Evolutionary conservation across 1,140 invertebrate genomes (phyloP).

Genomic region (Stegodyphus dumicola): DNA sequence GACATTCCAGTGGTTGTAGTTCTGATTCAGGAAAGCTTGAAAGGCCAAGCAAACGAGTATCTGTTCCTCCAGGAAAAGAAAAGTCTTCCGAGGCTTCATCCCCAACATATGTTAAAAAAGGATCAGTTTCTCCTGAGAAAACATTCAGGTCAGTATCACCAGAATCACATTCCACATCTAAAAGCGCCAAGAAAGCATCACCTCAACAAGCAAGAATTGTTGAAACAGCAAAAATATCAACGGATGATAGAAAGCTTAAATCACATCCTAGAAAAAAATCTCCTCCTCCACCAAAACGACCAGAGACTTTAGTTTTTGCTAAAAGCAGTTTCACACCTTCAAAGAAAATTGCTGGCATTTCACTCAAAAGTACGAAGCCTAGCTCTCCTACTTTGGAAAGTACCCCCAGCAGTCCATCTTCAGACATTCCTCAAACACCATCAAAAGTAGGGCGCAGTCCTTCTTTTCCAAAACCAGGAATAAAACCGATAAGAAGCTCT

Average conservation of each 20-base stretch:
- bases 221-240: neutral
- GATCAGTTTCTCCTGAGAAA: neutral
- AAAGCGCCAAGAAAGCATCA: neutral
- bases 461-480: conserved; percentile 8
- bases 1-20: conserved; percentile 25
- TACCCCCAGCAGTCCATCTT: conserved; percentile 7
- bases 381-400: neutral
- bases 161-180: conserved; percentile 20
- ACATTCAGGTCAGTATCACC: neutral
- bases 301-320: conserved; percentile 21
- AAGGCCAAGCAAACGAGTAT: neutral
- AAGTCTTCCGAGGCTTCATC: neutral
- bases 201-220: neutral
- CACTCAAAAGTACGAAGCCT: conserved; percentile 6
- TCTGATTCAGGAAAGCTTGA: conserved; percentile 16
- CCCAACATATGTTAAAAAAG: neutral
- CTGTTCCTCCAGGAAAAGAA: neutral
- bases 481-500: neutral
- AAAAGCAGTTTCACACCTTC: conserved; percentile 18
- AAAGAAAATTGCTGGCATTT: conserved; percentile 45
- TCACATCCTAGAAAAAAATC: conserved; percentile 11
- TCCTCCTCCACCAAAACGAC: conserved; percentile 35
- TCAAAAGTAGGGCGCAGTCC: conserved; percentile 1
- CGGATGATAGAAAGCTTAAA: neutral
- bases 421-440: conserved; percentile 26